phyloP scores from a whole-genome alignment of 2,113 vertebrate species.

The Chloropsis hardwickii region DNA sequence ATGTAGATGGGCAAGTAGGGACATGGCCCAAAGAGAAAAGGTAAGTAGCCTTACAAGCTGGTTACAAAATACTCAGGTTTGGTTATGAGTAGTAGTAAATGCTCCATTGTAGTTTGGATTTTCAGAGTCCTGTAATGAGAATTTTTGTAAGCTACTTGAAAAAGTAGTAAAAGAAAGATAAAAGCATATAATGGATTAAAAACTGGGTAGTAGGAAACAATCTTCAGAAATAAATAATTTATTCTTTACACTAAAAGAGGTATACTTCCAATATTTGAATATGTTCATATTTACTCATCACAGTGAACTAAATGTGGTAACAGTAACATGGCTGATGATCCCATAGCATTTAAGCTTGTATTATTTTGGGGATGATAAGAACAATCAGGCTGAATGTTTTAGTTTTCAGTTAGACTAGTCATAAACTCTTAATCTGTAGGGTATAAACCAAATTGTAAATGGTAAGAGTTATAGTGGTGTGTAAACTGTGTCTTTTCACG shows the following conservation, averaged over 20 bases:
- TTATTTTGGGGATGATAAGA: neutral
- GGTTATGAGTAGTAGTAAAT: neutral
- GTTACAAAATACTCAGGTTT: neutral
- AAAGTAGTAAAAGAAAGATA: neutral
- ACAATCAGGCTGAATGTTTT: neutral
- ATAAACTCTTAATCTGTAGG: neutral
- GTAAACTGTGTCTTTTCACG: neutral
- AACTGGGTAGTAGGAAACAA: neutral
- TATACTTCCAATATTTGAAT: neutral
- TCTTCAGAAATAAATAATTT: neutral
- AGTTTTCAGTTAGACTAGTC: neutral
- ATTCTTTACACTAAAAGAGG: neutral
- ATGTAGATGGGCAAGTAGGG: constrained; percentile 91
- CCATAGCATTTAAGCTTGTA: neutral
- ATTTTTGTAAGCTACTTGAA: neutral
- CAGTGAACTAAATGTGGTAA: neutral
- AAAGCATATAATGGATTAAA: neutral
- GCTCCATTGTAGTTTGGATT: neutral
- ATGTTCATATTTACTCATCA: neutral
- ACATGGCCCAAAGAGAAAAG: constrained; percentile 98
- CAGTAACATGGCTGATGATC: neutral
- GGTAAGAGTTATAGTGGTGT: neutral
- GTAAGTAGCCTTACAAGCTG: constrained; percentile 53
- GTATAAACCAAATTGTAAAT: neutral
- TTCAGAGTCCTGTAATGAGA: neutral